These are phyloP conservation scores for Myotis pilosus DNA, from an alignment of 2,797 vertebrate species.

Conservation along the genomic window DNA sequence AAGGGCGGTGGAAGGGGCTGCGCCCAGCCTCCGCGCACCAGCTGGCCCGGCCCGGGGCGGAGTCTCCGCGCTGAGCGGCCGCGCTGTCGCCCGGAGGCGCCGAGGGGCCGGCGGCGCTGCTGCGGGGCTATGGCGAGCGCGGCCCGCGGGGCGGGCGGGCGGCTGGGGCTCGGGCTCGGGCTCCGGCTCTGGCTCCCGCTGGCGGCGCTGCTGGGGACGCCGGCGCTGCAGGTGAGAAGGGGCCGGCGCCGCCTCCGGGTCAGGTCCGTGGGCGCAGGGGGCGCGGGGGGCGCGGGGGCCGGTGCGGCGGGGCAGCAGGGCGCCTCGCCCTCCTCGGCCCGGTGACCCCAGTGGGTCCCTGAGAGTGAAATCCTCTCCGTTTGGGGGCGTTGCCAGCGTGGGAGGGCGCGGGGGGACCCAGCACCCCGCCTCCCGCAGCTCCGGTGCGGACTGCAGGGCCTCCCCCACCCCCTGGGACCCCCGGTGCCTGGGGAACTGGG, in stretches of 20 bases:
- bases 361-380: neutral
- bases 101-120: neutral
- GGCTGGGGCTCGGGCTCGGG: neutral
- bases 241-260: neutral
- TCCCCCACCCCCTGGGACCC: neutral
- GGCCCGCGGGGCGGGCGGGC: neutral
- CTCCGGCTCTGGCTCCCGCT: neutral
- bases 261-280: neutral
- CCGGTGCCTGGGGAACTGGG: neutral
- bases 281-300: rapidly evolving
- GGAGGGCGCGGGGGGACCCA: too few relatives aligned
- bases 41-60: conserved; percentile 47
- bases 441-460: neutral
- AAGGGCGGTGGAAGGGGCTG: neutral
- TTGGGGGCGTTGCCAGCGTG: neutral
- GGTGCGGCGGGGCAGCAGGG: neutral
- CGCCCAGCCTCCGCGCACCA: neutral
- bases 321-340: neutral
- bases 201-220: neutral
- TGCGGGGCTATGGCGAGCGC: conserved; percentile 30
- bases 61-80: neutral
- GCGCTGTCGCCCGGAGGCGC: neutral
- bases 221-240: conserved; percentile 58
- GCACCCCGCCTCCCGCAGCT: neutral
- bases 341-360: neutral